These are phyloP conservation scores for Thermophis baileyi DNA, from an alignment of 2,113 vertebrate genomes.

Conservation along the genomic window DNA sequence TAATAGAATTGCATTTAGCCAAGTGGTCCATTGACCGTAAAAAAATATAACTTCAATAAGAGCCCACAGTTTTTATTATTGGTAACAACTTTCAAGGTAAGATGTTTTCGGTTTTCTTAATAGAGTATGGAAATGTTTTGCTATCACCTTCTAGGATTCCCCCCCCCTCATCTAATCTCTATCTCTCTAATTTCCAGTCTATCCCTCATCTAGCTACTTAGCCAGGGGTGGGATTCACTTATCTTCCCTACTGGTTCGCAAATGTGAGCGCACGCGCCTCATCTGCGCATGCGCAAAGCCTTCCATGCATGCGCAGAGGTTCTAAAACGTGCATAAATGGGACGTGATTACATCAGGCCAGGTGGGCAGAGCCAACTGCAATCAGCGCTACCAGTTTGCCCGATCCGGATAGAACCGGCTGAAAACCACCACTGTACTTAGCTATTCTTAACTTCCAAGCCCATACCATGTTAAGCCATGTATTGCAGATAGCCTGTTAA, in stretches of 20 bases:
- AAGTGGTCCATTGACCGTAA: not conserved
- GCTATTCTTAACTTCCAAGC: not conserved
- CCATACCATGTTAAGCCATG: not conserved
- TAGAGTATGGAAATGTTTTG: not conserved
- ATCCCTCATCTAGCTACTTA: not conserved
- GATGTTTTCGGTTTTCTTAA: not conserved
- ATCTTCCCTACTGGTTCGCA: too few relatives aligned
- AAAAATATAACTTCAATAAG: not conserved
- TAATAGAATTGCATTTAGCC: not conserved
- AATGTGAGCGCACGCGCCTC: too few relatives aligned
- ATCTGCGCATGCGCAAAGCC: too few relatives aligned
- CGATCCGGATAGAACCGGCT: too few relatives aligned
- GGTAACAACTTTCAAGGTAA: not conserved
- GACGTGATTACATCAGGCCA: too few relatives aligned
- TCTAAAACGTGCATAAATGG: too few relatives aligned
- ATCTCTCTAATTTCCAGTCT: not conserved
- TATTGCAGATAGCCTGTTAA: not conserved
- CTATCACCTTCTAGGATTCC: not conserved
- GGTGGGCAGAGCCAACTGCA: too few relatives aligned
- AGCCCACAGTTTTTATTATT: not conserved
- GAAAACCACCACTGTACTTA: too few relatives aligned
- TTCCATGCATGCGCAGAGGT: too few relatives aligned
- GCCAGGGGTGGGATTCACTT: too few relatives aligned
- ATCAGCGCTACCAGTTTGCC: too few relatives aligned
- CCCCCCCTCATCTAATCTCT: not conserved